Evolutionary conservation across 1,140 invertebrate genomes (phyloP), one percentile per base, ranked within the genome.

Genomic region (Leptinotarsa texana): DNA sequence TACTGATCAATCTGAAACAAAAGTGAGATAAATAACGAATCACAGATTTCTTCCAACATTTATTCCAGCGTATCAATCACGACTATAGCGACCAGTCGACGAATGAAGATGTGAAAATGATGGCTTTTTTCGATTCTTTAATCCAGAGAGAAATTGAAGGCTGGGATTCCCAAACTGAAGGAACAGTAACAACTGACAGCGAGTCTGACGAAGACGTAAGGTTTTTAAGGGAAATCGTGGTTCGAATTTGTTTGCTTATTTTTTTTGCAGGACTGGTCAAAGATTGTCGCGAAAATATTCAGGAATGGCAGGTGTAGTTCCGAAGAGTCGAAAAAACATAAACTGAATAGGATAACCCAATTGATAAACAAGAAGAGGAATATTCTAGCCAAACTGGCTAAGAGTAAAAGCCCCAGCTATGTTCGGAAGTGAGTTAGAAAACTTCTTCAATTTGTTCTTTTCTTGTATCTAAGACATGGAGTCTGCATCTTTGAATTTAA

Each of bases 101-200:
- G 0, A 89, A 91, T 61, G 96, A 98, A 86, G 96, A 98, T 86
- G 92, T 94, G 1, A 89, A 95, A 65, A 98, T 98, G 96, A 94
- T 98, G 92, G 96, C 96, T 22, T 98, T 98, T 85, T 98, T 98
- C 82, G 96, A 98, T 87, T 96, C 95, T 4, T 85, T 98, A 1
- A 93, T 98, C 11, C 95, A 97, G 84, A 89, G 94, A 21, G 95
- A 97, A 84, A 91, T 96, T 62, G 94, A 96, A 85, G 93, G 91
- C 17, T 91, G 92, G 88, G 81, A 83, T 18, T 83, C 82, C n/a
- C 76, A 77, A 27, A 78, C 80, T 13, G 82, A 82, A 27, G 72
- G 70, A 24, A 75, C 78, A 48, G 87, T 84, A 6, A 87, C 87
- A 42, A 88, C 87, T 6, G 88, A 88, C 77, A 89, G 87, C 65